phyloP scores from a whole-genome alignment of 2,113 vertebrate genomes.

The Dromiciops gliroides region DNA sequence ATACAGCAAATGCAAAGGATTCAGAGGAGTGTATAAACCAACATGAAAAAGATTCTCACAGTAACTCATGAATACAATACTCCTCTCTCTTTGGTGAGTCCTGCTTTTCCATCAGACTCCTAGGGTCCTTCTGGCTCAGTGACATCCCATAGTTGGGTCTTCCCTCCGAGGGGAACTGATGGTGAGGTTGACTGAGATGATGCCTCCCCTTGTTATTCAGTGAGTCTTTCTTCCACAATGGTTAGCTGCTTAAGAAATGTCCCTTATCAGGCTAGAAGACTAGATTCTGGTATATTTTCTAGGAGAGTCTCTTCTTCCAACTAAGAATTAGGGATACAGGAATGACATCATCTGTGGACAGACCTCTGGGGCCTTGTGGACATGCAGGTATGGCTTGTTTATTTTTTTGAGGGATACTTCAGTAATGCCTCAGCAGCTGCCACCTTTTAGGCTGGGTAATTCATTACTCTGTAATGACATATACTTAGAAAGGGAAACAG shows the following conservation, averaged over 20 bases:
- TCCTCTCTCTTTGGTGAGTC: neutral
- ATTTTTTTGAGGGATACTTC: neutral
- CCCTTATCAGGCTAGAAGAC: neutral
- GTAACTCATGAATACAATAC: neutral
- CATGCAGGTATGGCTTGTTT: neutral
- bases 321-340: neutral
- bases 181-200: neutral
- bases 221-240: neutral
- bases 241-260: neutral
- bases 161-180: neutral
- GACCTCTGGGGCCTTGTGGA: neutral
- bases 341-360: neutral
- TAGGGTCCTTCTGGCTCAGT: neutral
- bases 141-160: neutral
- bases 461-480: neutral
- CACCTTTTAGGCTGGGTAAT: neutral
- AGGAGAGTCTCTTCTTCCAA: neutral
- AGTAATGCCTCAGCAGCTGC: neutral
- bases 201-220: neutral
- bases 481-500: neutral
- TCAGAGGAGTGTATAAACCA: neutral
- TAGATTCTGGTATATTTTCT: neutral
- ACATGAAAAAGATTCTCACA: neutral
- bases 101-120: neutral
- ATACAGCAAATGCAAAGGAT: neutral